phyloP scores from a whole-genome alignment of 2,797 vertebrate genomes.

The Tenualosa thibaudeaui region DNA sequence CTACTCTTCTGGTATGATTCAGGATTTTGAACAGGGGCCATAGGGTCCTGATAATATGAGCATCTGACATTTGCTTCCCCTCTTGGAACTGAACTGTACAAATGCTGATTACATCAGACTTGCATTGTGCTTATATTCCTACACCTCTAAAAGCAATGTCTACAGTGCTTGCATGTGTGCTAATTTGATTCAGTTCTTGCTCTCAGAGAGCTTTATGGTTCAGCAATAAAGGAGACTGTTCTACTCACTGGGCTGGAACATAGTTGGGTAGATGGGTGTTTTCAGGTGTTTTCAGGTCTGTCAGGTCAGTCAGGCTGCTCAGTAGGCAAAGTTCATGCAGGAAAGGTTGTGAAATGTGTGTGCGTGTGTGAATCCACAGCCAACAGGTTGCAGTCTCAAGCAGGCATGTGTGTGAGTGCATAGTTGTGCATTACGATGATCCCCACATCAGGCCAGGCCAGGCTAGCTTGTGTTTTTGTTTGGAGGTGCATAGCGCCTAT shows the following conservation, averaged over 20 bases:
- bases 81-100: background rate
- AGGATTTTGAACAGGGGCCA: too few relatives aligned
- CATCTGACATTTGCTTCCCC: background rate
- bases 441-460: background rate
- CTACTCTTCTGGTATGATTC: too few relatives aligned
- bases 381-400: background rate
- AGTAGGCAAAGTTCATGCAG: background rate
- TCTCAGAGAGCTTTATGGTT: background rate
- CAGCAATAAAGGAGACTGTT: background rate
- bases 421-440: background rate
- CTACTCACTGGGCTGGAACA: background rate
- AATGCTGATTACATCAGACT: background rate
- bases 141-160: background rate
- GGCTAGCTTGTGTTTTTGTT: background rate
- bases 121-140: background rate
- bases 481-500: background rate
- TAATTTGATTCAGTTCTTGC: background rate
- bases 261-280: background rate
- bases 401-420: background rate
- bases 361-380: background rate
- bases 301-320: conserved; percentile 27
- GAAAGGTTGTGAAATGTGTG: conserved; percentile 27
- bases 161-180: background rate
- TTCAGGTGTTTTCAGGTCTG: too few relatives aligned
- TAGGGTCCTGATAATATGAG: background rate